These are phyloP conservation scores for Ectobius pallidus DNA, from an alignment of 2,888 invertebrate species.

Conservation along the genomic window DNA sequence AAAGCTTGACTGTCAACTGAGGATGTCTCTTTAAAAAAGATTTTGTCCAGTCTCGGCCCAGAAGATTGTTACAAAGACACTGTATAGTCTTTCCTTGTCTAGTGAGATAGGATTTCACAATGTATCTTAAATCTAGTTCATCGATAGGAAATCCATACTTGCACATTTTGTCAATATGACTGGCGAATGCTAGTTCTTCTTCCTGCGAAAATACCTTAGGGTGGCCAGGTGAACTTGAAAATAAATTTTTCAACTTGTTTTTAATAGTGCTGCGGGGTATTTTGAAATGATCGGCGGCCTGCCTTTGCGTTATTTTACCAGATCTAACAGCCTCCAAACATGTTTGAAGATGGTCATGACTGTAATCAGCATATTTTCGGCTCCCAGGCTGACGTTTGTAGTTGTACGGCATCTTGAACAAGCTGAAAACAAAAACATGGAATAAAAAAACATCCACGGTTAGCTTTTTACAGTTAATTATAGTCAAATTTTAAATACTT, in stretches of 20 bases:
- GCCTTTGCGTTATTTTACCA: too few species aligned
- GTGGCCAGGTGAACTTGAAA: too few species aligned
- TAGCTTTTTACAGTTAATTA: too few species aligned
- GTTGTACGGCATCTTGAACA: too few species aligned
- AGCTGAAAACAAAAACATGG: too few species aligned
- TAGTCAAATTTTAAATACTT: too few species aligned
- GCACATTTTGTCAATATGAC: background rate
- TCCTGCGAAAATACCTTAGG: background rate
- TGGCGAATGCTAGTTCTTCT: background rate
- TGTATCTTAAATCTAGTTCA: slow-evolving; percentile 40
- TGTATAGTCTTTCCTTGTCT: slow-evolving; percentile 36
- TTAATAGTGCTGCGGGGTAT: background rate
- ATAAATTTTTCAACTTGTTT: background rate
- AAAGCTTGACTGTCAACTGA: slow-evolving; percentile 38
- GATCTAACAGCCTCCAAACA: too few species aligned
- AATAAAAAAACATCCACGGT: too few species aligned
- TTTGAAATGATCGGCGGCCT: background rate
- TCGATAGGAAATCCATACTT: slow-evolving; percentile 47
- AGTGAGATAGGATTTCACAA: slow-evolving; percentile 43
- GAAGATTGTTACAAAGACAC: slow-evolving; percentile 46
- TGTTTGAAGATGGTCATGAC: too few species aligned
- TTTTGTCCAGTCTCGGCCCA: slow-evolving; percentile 47
- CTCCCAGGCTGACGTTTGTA: too few species aligned
- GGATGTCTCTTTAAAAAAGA: slow-evolving; percentile 39
- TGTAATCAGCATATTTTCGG: too few species aligned